Conservation (phyloP, 2,797 vertebrate genomes). For the Crypturellus tataupa region DNA sequence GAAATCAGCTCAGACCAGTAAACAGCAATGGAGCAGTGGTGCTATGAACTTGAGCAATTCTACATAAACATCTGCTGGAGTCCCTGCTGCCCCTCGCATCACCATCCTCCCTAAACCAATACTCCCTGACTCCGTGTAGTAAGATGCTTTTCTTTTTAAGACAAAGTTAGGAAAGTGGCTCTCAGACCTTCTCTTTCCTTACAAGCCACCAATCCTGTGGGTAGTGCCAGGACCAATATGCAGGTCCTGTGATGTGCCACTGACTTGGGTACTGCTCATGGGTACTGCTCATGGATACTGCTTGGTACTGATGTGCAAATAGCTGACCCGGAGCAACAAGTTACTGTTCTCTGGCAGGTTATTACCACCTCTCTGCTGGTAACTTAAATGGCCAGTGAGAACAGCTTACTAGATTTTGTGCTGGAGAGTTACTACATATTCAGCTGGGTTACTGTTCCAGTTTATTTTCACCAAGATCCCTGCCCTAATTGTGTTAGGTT, state of each 20-base stretch:
- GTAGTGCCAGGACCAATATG: no score
- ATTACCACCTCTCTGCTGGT: slow-evolving; percentile 13
- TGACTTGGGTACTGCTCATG: not conserved
- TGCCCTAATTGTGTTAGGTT: not conserved
- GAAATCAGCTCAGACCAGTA: not conserved
- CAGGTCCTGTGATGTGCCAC: no score
- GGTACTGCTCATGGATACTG: no score
- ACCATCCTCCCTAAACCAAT: not conserved
- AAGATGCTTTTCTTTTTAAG: not conserved
- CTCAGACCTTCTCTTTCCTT: not conserved
- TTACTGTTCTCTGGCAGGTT: slow-evolving; percentile 45
- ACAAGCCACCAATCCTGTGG: no score
- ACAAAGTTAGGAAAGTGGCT: not conserved
- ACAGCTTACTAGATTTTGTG: not conserved
- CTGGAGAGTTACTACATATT: slow-evolving; percentile 5
- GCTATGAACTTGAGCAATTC: not conserved
- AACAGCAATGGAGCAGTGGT: not conserved
- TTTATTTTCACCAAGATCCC: not conserved
- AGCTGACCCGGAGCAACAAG: not conserved
- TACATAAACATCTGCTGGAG: not conserved
- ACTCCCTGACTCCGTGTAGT: not conserved
- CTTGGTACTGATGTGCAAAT: not conserved
- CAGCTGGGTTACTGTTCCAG: not conserved
- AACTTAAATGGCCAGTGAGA: not conserved
- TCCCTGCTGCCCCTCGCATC: not conserved